phyloP scores from a whole-genome alignment of 2,797 vertebrate species.

The Anas flavirostris region DNA sequence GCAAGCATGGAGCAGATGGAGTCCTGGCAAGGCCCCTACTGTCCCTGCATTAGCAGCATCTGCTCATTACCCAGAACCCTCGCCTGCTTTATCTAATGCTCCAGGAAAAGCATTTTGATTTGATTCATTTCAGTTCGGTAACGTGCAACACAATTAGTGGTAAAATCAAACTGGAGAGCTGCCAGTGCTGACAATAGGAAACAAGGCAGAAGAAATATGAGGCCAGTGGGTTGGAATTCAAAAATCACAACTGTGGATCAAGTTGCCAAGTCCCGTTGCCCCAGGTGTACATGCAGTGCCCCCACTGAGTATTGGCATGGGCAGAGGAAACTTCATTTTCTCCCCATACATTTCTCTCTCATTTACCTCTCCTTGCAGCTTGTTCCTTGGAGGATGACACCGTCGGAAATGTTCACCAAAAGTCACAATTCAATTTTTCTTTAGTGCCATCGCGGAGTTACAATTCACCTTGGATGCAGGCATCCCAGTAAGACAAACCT shows the following conservation, averaged over 20 bases:
- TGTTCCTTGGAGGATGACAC: not conserved
- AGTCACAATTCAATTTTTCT: not conserved
- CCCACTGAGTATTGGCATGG: slow-evolving; percentile 42
- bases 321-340: slow-evolving; percentile 19
- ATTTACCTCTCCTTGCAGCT: not conserved
- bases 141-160: slow-evolving; percentile 85
- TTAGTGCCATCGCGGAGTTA: not conserved
- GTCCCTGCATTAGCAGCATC: slow-evolving; percentile 87
- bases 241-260: slow-evolving; percentile 81
- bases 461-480: not conserved
- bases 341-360: not conserved
- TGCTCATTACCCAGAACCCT: slow-evolving; percentile 87
- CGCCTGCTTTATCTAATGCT: slow-evolving; percentile 83
- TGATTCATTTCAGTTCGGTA: slow-evolving; percentile 85
- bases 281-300: slow-evolving; percentile 67
- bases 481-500: not conserved
- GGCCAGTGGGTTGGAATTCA: slow-evolving; percentile 82
- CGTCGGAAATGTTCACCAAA: not conserved
- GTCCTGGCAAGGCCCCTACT: slow-evolving; percentile 82
- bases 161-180: slow-evolving; percentile 81
- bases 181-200: slow-evolving; percentile 84
- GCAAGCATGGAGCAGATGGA: slow-evolving; percentile 85
- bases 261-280: slow-evolving; percentile 73
- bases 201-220: slow-evolving; percentile 83
- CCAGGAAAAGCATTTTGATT: slow-evolving; percentile 86